These are phyloP conservation scores for Corythornis vintsioides DNA, from an alignment of 2,113 vertebrate genomes.

Conservation along the genomic window DNA sequence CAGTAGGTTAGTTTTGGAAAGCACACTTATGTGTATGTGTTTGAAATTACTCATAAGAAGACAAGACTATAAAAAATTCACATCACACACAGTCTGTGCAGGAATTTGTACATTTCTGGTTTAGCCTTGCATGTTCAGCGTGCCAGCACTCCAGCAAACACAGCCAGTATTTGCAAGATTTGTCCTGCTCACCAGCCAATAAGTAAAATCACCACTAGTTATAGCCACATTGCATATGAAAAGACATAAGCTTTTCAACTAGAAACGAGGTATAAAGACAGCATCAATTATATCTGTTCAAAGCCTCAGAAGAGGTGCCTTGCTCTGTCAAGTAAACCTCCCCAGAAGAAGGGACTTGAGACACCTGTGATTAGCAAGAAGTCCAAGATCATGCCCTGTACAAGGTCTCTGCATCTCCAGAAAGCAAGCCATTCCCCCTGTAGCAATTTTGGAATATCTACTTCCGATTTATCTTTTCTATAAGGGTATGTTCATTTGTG, in stretches of 20 bases:
- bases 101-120: neutral
- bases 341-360: neutral
- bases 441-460: neutral
- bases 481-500: neutral
- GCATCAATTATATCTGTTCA: neutral
- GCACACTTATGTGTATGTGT: neutral
- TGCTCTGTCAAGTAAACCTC: neutral
- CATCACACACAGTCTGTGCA: neutral
- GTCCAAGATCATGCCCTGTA: neutral
- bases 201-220: neutral
- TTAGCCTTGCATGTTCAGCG: neutral
- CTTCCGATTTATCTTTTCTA: neutral
- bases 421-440: neutral
- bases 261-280: neutral
- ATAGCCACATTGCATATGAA: neutral
- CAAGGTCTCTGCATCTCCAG: neutral
- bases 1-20: slow-evolving; percentile 16
- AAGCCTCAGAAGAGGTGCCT: neutral
- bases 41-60: slow-evolving; percentile 8
- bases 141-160: neutral
- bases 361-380: neutral
- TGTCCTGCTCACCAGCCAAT: neutral
- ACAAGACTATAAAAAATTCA: neutral
- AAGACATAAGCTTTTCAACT: neutral
- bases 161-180: neutral